These are phyloP conservation scores for Pyralis farinalis DNA, from an alignment of 2,888 invertebrate genomes.

Conservation along the genomic window DNA sequence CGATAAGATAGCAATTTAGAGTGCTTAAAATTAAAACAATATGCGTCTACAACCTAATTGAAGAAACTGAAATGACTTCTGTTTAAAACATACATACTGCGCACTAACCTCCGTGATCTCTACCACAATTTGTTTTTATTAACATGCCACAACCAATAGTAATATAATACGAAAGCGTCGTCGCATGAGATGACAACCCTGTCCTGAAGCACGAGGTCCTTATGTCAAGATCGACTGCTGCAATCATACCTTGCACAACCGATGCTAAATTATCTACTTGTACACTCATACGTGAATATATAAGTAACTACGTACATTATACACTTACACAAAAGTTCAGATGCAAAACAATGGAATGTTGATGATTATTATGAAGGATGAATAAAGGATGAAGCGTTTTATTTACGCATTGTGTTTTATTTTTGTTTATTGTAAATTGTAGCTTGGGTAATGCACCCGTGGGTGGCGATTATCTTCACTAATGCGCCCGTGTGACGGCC, in stretches of 20 bases:
- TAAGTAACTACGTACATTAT: slow-evolving; percentile 9
- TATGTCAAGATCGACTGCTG: slow-evolving; percentile 17
- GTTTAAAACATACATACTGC: neutral
- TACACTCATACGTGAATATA: too few relatives aligned
- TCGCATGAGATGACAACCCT: slow-evolving; percentile 7
- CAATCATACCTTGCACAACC: slow-evolving; percentile 7
- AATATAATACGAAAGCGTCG: slow-evolving; percentile 6
- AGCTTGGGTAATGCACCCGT: too few relatives aligned
- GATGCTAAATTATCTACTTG: slow-evolving; percentile 14
- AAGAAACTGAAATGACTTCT: too few relatives aligned
- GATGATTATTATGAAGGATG: slow-evolving; percentile 6
- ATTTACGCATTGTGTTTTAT: neutral
- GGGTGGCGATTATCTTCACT: too few relatives aligned
- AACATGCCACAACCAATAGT: slow-evolving; percentile 17
- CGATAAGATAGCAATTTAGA: too few relatives aligned
- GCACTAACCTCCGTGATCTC: slow-evolving; percentile 30
- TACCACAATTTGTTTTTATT: slow-evolving; percentile 39
- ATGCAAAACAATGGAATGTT: slow-evolving; percentile 13
- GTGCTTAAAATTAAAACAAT: too few relatives aligned
- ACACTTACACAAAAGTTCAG: slow-evolving; percentile 9
- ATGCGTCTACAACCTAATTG: too few relatives aligned
- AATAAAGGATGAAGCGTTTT: neutral
- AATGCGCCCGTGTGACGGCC: too few relatives aligned
- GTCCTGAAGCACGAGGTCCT: slow-evolving; percentile 14
- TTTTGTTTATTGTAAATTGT: too few relatives aligned